Base-by-base conservation (phyloP, 2,888 invertebrate genomes). In the Melanchra persicariae region DNA sequence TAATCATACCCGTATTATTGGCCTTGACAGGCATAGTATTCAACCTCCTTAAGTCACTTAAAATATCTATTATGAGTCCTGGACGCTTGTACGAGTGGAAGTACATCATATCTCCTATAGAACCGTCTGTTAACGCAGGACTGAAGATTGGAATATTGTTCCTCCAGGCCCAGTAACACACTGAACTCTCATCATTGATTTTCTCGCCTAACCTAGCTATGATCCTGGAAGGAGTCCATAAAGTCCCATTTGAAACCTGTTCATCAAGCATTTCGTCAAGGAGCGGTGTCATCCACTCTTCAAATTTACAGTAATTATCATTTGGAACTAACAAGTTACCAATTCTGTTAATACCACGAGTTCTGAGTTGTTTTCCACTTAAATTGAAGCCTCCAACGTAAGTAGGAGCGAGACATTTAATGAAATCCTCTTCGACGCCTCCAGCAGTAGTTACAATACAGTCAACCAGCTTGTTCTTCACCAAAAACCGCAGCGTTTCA, bases 51-150 rank as follows among this genome's bases (percentile, higher is more conserved):
- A 99, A 96, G 96, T 99, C 99, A 90, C 98, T 98, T 30, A 99
- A 96, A 90, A 99, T 99, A 91, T 99, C 99, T 60, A 99, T 95
- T 40, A 99, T 96, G 10, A 99, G 96, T 1, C 99, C 99, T 0
- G 99, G 99, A 90, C 98, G 98, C 85, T 97, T 98, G 91, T 98
- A 99, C 0, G 99, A 99, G 94, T 99, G 99, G 90, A 99, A 99
- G 92, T 99, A 99, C 97, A 99, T 98, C 99, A 99, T 99, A 91
- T 99, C 99, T 0, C 99, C 99, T 75, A 98, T 95, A 84, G 99
- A 99, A 1, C 99, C 99, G 95, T 99, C 99, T 0, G 99, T 99
- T 75, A 99, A 94, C 0, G 99, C 99, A 0, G 99, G 99, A 94
- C 99, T 98, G 91, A 98, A 99, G 0, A 99, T 98, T 0, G 99